Base-by-base conservation (phyloP, 2,113 vertebrate species). In the Acrocephalus arundinaceus region DNA sequence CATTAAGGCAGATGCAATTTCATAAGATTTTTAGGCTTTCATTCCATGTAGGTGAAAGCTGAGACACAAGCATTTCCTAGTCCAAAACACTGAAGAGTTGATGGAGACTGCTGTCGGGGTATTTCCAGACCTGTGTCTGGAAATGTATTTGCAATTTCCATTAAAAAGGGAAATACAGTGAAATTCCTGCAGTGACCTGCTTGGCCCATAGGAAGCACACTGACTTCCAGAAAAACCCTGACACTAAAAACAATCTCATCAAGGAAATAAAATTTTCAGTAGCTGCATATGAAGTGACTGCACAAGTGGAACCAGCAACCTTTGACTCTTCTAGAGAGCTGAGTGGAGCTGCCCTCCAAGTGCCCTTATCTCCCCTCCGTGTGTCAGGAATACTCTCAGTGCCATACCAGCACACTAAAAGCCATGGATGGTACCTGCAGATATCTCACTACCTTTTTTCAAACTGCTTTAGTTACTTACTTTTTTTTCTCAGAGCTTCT, bases 331-430 rank as follows among this genome's bases (percentile, higher is more conserved):
- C n/a, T 28, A 19, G 45, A 24, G 39, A 28, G 68, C 51, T 52
- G n/a, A 27, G 1, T 1, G 24, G 28, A 80, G 45, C 43, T 66
- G 52, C 37, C 39, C 33, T 68, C 35, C n/a, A 5, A 7, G 55
- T 7, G 49, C 46, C 37, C 51, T 46, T 23, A 7, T 27, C 41
- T 65, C 7, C 27, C 16, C 21, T 48, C 11, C 0, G 0, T 22
- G 55, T 37, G 1, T 12, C 6, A 11, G 61, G 45, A 23, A 25
- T 1, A 3, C 23, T 23, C 46, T 13, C 19, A 5, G 58, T n/a
- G n/a, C 27, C 6, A 4, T 10, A 48, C 18, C n/a, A 43, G 27
- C 18, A 2, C 0, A 2, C 54, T 21, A 4, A 46, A 62, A 76
- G 48, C 71, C 23, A 2, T 3, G 33, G 43, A 8, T 63, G 48